Evolutionary conservation across 2,888 invertebrate genomes (phyloP), one percentile per base, ranked within the genome.

Genomic region (Mechanitis messenoides): DNA sequence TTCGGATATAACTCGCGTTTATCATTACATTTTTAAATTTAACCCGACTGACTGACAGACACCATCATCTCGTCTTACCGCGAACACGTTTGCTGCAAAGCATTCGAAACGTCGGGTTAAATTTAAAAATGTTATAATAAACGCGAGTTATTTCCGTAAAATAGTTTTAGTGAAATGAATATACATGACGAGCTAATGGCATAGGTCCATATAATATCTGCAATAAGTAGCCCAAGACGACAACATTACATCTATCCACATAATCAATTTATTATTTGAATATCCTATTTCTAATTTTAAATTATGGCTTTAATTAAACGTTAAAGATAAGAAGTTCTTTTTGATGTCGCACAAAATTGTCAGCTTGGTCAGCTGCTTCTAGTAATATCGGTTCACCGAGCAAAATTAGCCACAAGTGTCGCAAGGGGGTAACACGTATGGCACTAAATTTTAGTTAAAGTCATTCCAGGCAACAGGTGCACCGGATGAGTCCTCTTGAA

Each of bases 371-470:
- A 63, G 58, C 55, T 60, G 42, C 56, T 46, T 57, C 38, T 57
- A 56, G 75, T 80, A 76, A 81, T 81, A 78, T 79, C 80, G 84
- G 81, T 82, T 78, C 81, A 84, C 83, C 82, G 75, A 79, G 77
- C 69, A 76, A 81, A 86, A 85, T 86, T 85, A 84, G 83, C 81
- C 79, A 84, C 84, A 85, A 84, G 81, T 81, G 79, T 78, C 78
- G 80, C 79, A 73, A 70, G 79, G 77, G 78, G 76, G 79, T 79
- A 78, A 81, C 86, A 87, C 83, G 85, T 87, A 83, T 83, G 79
- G 74, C 74, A 84, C 84, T 85, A 87, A 87, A 87, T 87, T 86
- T 85, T 80, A 85, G 86, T 86, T 85, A 81, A 83, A 84, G 83
- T 85, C 81, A 81, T 80, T 75, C 66, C 65, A 63, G 80, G 87